Evolutionary conservation across 35 echinoderm and acorn worm species (phyloP), one percentile per base, ranked within the genome.

Genomic region (Hemicentrotus pulcherrimus): DNA sequence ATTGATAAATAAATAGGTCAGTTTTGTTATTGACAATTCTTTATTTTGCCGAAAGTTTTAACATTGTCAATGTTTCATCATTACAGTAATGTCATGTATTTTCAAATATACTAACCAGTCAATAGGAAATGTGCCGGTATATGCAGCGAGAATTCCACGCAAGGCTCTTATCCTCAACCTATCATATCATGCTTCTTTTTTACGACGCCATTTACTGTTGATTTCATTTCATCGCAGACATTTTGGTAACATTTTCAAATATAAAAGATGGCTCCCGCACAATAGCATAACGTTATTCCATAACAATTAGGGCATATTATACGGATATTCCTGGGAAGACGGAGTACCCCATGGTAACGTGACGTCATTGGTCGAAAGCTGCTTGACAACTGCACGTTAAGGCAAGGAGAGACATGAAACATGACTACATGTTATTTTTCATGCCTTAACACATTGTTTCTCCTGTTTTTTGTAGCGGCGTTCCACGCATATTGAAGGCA

Each of bases 301-400:
- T 78, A 78, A 78, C 65, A 78, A 78, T 78, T 78, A 78, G 65
- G 65, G 65, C 65, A 78, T 78, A 78, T 78, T 78, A 78, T 78
- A 78, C 65, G 65, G 65, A 78, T 78, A 28, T 78, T 78, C 65
- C 65, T 22, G 19, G 22, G 65, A 78, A 78, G 65, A n/a, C 65
- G 65, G 28, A n/a, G 65, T 22, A 78, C 65, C 6, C 65, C 65
- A 28, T 78, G 65, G 65, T 78, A 78, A 78, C 65, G 65, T 78
- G 65, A 78, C 65, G 65, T 78, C 65, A 78, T 78, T 78, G 28
- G 65, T 78, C 19, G n/a, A 22, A 78, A n/a, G 19, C 65, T 78
- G 65, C 65, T 6, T 78, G 65, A 78, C 65, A n/a, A 78, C 65
- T 78, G 65, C 65, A 78, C 65, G 65, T 78, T 78, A 78, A 28